Base-by-base conservation (phyloP, 2,888 invertebrate species). In the Volucella inflata region DNA sequence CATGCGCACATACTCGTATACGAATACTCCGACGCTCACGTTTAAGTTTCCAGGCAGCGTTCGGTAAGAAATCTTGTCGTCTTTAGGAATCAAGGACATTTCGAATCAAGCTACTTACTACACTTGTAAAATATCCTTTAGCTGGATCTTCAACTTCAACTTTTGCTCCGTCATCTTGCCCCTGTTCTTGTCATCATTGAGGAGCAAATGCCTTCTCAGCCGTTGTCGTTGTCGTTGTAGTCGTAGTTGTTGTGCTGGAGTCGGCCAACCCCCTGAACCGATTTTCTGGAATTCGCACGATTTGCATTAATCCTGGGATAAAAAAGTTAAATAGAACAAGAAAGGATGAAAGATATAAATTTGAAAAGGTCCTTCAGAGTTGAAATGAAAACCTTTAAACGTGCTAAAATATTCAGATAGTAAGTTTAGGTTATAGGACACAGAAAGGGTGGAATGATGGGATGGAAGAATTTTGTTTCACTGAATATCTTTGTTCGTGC, bases 101-200 rank as follows among this genome's bases (percentile, higher is more conserved):
- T 84, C 79, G 79, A 84, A 79, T 84, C 79, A 84, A 84, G 83
- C 83, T 74, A 79, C 83, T 84, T 75, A 84, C 65, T 68, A 59
- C 64, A 79, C 79, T 79, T 78, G 78, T 83, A 70, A 74, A 64
- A 78, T 74, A 74, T 83, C 79, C 65, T 60, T 59, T 59, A 46
- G 60, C 50, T 38, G 62, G 51, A 64, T 75, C 50, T 30, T 30
- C 30, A 30, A 30, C 40, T 84, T 79, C 59, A 75, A 75, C 59
- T 65, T 79, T 70, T 75, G 51, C 57, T 70, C 57, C 44, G 68
- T 70, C 83, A 75, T 57, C 57, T 30, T 30, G 30, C 6, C 30
- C 6, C 6, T 30, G 30, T 30, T 30, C 30, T 30, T 6, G 30
- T 30, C 6, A 6, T 6, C 30, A 30, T 30, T 6, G 30, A 30